Conservation (phyloP, 2,113 vertebrate species). For the Rhea pennata region DNA sequence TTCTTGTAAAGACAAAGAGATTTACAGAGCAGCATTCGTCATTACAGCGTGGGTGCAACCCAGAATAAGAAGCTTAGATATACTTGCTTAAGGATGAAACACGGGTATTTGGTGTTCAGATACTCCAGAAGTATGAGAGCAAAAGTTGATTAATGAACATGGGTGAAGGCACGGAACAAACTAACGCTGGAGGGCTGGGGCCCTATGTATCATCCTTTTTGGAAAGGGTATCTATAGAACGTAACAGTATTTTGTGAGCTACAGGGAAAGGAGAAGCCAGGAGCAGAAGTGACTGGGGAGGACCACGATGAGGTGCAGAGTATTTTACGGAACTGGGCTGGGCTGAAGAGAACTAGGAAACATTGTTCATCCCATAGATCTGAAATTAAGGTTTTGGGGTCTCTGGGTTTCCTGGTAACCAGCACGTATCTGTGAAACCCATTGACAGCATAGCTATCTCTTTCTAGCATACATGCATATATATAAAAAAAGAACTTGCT, state of each 20-base stretch:
- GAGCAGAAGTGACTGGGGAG: not conserved
- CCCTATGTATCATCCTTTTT: not conserved
- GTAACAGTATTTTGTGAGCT: not conserved
- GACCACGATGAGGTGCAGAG: not conserved
- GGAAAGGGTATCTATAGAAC: not conserved
- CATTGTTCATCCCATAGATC: not conserved
- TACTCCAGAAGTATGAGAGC: not conserved
- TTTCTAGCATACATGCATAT: rapidly evolving
- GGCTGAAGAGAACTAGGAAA: not conserved
- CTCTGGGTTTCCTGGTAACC: not conserved
- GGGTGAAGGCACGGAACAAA: not conserved
- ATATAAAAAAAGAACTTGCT: not conserved
- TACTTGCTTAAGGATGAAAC: not conserved
- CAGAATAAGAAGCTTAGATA: not conserved
- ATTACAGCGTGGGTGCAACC: not conserved
- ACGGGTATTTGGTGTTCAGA: not conserved
- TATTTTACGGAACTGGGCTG: not conserved
- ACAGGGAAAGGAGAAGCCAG: not conserved
- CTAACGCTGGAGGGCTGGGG: not conserved
- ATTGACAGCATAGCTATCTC: not conserved
- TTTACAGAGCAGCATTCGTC: not conserved
- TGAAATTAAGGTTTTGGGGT: not conserved
- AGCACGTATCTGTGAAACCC: not conserved
- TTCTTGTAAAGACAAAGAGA: not conserved
- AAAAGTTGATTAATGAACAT: not conserved